Evolutionary conservation across 2,888 invertebrate species (phyloP).

Genomic region (Cordilura impudica): DNA sequence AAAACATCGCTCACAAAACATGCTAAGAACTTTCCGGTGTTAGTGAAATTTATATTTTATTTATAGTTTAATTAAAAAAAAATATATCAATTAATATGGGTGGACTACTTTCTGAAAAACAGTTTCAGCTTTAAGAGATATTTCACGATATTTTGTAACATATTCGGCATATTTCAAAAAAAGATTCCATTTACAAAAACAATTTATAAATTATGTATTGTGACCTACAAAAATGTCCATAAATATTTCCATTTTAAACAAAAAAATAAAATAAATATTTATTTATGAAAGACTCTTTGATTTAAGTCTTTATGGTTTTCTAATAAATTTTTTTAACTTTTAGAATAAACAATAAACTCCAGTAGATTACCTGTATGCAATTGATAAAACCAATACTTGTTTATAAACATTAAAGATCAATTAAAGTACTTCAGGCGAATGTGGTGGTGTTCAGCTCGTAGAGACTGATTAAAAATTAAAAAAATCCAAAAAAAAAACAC

Average conservation of each 20-base stretch:
- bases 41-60: no score
- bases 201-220: background rate
- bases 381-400: background rate
- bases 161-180: no score
- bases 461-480: conserved; percentile 18
- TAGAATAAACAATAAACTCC: conserved; percentile 14
- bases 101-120: no score
- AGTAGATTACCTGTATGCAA: conserved; percentile 39
- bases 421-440: conserved; percentile 31
- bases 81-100: no score
- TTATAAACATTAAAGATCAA: conserved; percentile 49
- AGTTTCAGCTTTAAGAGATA: no score
- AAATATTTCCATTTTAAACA: conserved; percentile 21
- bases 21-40: no score
- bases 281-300: background rate
- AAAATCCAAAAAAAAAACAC: conserved; percentile 8
- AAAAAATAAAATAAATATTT: background rate
- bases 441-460: background rate
- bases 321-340: background rate
- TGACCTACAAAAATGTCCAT: conserved; percentile 21
- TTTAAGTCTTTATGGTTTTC: background rate
- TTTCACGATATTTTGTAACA: no score
- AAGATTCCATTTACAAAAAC: no score
- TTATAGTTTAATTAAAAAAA: no score
- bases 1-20: no score